These are phyloP conservation scores for Acromyrmex echinatior DNA, from an alignment of 1,140 invertebrate genomes.

Conservation along the genomic window DNA sequence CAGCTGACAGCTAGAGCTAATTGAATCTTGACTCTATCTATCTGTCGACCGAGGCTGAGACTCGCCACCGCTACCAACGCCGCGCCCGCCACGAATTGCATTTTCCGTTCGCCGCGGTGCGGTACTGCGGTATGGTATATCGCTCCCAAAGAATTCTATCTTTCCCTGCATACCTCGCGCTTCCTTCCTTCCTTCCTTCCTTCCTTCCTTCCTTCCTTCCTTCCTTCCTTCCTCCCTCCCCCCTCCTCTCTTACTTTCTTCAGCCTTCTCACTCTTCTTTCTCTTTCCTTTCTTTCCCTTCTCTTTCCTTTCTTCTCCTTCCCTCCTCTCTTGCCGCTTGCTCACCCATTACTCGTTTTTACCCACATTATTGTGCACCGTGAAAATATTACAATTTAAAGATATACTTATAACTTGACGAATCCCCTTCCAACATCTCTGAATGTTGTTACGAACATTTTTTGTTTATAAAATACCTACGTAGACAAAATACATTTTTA, in stretches of 20 bases:
- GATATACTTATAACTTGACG: not conserved
- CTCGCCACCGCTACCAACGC: slow-evolving; percentile 72
- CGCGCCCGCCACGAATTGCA: slow-evolving; percentile 75
- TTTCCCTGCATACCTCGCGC: slow-evolving; percentile 67
- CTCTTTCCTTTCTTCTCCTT: not conserved
- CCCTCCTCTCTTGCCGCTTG: not conserved
- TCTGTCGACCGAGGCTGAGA: slow-evolving; percentile 83
- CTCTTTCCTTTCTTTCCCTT: too few species aligned
- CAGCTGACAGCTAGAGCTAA: slow-evolving; percentile 86
- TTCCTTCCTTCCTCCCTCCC: not conserved
- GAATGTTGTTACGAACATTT: not conserved
- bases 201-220: not conserved
- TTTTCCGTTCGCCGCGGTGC: slow-evolving; percentile 71
- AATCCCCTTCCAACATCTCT: not conserved
- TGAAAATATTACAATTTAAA: not conserved
- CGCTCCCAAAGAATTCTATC: slow-evolving; percentile 73
- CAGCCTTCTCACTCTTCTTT: not conserved
- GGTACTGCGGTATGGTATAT: slow-evolving; percentile 60
- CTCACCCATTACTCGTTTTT: not conserved
- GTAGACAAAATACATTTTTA: not conserved
- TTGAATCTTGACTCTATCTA: slow-evolving; percentile 86
- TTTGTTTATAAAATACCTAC: not conserved
- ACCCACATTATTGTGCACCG: slow-evolving; percentile 11
- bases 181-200: slow-evolving; percentile 36
- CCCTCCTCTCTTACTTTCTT: not conserved